phyloP scores from a whole-genome alignment of 2,888 invertebrate genomes.

The Acleris literana region DNA sequence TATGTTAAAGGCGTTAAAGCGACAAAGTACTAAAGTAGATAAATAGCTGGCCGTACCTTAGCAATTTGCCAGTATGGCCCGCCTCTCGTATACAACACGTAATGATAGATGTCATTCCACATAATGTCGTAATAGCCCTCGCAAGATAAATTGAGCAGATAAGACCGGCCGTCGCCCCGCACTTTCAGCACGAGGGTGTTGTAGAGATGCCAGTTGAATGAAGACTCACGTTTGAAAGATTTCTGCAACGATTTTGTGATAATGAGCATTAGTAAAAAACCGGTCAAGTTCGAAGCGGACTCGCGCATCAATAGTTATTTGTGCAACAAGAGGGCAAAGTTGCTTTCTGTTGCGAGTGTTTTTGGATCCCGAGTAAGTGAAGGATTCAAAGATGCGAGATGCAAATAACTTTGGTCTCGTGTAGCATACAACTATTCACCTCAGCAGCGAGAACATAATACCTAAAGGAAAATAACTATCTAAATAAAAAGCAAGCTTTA shows the following conservation, averaged over 20 bases:
- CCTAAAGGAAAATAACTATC: no score
- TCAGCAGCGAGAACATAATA: no score
- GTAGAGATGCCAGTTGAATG: conserved; percentile 90
- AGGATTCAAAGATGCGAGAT: no score
- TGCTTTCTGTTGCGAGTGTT: no score
- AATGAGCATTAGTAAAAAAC: neutral
- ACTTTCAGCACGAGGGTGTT: conserved; percentile 90
- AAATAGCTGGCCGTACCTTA: conserved; percentile 82
- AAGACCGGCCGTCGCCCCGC: conserved; percentile 97
- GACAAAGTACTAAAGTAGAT: neutral
- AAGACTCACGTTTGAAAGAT: conserved; percentile 90
- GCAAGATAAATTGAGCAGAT: conserved; percentile 90
- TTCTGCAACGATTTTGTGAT: conserved; percentile 79
- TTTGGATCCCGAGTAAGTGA: no score
- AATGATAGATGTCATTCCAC: conserved; percentile 96
- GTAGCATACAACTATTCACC: no score
- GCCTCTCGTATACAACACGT: conserved; percentile 95
- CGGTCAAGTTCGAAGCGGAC: no score
- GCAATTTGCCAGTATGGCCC: conserved; percentile 99
- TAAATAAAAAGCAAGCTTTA: no score
- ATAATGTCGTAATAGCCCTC: conserved; percentile 91
- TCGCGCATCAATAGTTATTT: no score
- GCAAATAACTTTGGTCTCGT: no score
- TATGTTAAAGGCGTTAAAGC: neutral
- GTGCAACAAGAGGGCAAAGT: no score